Evolutionary conservation across 2,797 vertebrate species (phyloP), one percentile per base, ranked within the genome.

Genomic region (Cyclopterus lumpus): DNA sequence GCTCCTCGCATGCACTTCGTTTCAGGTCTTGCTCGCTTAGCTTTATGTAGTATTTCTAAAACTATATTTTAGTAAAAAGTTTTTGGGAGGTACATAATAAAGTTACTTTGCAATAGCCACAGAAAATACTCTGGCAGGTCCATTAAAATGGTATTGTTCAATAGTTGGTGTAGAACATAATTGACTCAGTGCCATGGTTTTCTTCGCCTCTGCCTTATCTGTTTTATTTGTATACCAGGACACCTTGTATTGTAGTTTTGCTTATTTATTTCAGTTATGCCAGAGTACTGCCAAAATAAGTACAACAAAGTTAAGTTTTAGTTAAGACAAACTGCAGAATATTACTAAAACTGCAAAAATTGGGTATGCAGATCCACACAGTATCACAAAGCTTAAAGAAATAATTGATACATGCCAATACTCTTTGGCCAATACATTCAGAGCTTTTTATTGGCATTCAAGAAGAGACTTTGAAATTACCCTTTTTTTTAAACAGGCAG

Each of bases 401-500:
- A 24, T 32, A 67, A 54, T 60, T 34, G 24, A 24, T 15, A 44
- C n/a, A 22, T 60, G n/a, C 5, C 6, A 34, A n/a, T 62, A 20
- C n/a, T 34, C 20, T 64, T 48, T 36, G 58, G 62, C 3, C 22
- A 1, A 6, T 36, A n/a, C 30, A 12, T 18, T 22, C n/a, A 69
- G 10, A 18, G 22, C 61, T 18, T 60, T 73, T 62, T 58, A 67
- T 68, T 55, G 34, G n/a, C 22, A 46, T 63, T 68, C 7, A 38
- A 53, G 42, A 14, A 70, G 24, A 68, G 32, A 48, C 20, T 6
- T 58, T 59, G 38, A 58, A 61, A 8, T 42, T 2, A 59, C 22
- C 3, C 22, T 71, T 54, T 62, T 40, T 53, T 84, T 70, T 75
- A 11, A 72, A 28, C 40, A 51, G 30, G 66, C 26, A 55, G 62